Evolutionary conservation across 2,113 vertebrate genomes (phyloP).

Genomic region (Mesocricetus auratus): DNA sequence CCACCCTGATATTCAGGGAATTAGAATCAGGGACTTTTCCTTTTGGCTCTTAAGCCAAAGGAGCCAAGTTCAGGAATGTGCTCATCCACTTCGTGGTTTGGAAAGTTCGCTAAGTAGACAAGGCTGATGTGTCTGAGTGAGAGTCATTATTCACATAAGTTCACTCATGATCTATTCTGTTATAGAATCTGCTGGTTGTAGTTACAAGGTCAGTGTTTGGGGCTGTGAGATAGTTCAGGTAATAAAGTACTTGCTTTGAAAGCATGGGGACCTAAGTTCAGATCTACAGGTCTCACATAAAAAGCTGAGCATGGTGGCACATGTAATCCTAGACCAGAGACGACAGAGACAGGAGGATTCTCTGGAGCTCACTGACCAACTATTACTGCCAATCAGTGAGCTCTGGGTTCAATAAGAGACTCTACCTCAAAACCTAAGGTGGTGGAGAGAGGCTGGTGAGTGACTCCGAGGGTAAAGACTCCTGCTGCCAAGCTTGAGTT

Average conservation of each 20-base stretch:
- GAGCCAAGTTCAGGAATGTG: neutral
- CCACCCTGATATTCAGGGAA: neutral
- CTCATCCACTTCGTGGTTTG: neutral
- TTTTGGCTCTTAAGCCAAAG: neutral
- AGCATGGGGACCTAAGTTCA: neutral
- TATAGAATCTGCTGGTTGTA: neutral
- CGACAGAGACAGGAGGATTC: neutral
- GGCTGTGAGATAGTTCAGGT: neutral
- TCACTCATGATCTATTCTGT: neutral
- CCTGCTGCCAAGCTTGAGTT: neutral
- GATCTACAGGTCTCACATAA: neutral
- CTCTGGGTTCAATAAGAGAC: neutral
- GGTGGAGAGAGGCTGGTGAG: neutral
- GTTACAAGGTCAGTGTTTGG: neutral
- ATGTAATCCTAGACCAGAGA: neutral
- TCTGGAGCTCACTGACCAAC: neutral
- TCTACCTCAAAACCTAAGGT: neutral
- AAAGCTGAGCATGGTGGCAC: neutral
- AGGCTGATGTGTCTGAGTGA: neutral
- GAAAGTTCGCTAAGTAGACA: neutral
- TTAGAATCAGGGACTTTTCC: neutral
- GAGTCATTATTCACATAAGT: neutral
- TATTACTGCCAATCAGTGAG: neutral
- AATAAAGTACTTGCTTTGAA: neutral
- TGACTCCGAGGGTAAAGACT: neutral